phyloP scores from a whole-genome alignment of 2,797 vertebrate genomes.

The Schizothorax lantsangensis region DNA sequence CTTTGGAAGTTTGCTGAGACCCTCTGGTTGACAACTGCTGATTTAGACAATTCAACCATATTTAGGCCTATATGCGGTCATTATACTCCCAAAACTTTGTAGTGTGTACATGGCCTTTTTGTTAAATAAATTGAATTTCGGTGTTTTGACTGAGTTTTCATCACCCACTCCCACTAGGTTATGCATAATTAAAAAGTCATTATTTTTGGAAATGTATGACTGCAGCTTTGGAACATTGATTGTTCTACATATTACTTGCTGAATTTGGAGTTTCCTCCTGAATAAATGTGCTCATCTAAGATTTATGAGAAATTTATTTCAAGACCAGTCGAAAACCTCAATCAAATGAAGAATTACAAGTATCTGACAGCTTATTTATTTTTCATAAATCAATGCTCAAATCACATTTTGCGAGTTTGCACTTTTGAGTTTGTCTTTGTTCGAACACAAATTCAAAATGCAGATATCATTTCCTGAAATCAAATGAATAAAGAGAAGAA shows the following conservation, averaged over 20 bases:
- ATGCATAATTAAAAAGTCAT: constrained; percentile 5
- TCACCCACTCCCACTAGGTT: background rate
- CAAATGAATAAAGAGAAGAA: constrained; percentile 5
- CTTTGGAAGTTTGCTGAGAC: background rate
- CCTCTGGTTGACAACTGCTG: background rate
- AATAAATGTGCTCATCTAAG: constrained; percentile 8
- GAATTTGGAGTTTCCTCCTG: background rate
- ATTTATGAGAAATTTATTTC: constrained; percentile 1
- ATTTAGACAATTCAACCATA: background rate
- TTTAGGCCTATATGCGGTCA: background rate
- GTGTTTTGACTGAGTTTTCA: background rate
- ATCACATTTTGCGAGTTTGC: background rate
- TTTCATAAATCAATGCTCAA: background rate
- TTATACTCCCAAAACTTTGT: background rate
- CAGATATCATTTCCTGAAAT: constrained; percentile 22
- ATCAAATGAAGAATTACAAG: background rate
- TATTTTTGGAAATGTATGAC: background rate
- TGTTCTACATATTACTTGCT: background rate
- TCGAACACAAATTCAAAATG: background rate
- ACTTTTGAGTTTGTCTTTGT: background rate
- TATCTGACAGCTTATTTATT: background rate
- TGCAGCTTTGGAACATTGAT: background rate
- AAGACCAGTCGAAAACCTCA: background rate
- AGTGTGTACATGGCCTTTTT: background rate
- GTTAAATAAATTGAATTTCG: background rate